Base-by-base conservation (phyloP, 2,113 vertebrate genomes). In the Manacus vitellinus region DNA sequence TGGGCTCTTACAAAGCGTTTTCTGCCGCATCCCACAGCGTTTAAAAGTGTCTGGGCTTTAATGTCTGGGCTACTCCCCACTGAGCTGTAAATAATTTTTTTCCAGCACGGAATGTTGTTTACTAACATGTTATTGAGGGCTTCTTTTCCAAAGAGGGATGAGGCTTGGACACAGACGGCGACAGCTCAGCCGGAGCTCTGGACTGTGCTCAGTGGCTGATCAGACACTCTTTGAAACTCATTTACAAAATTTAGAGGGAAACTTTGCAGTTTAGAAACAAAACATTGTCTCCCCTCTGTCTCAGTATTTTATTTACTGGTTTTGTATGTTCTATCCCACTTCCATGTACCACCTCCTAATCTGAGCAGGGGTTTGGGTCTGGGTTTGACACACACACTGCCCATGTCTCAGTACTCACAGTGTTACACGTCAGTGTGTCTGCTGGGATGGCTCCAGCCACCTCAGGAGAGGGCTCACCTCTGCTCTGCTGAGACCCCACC, bases 1-100 rank as follows among this genome's bases (percentile, higher is more conserved):
- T 1, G 8, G 8, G 4, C 37, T 8, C 49, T 12, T 1, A 2
- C 30, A 0, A 44, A 51, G 31, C 44, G 1, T 2, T 43, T n/a
- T 7, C 59, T 27, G 41, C 27, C 31, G 1, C 54, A 8, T 15
- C 78, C 70, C 6, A 12, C 73, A 47, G 59, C 74, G 1, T 43
- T 37, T 65, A 30, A 35, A 43, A 77, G 59, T 59, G 58, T 37
- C 74, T 85, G n/a, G n/a, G 58, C n/a, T 39, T 56, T 71, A 27
- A 7, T 16, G 74, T 15, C 78, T 56, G 89, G 56, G 41, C 11
- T 71, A 2, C 52, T 58, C 56, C 94, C 79, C 1, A 2, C 79
- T 58, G 92, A 35, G 71, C 10, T 54, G 74, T 73, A 91, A 85
- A 82, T 81, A 62, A n/a, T 76, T 59, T 88, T 88, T 88, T 94